A percentile compares a stretch with the other conserved stretches of the same genome.
phyloP scores from a whole-genome alignment of 2,888 invertebrate species.

The Agrochola lychnidis region DNA sequence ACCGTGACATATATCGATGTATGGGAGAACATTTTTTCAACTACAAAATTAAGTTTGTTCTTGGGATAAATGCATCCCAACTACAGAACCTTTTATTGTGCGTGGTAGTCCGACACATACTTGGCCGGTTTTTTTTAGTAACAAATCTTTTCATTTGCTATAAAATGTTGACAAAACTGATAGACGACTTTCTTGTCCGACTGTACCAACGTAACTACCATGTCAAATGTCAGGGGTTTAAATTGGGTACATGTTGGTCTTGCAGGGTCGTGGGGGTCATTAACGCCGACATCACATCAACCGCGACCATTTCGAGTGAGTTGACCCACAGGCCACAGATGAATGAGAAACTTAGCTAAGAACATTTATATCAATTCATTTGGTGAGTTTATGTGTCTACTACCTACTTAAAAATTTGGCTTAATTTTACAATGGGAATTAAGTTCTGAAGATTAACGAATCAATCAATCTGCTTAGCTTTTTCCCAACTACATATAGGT shows the following conservation, averaged over 20 bases:
- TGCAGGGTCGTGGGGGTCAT: constrained; percentile 63
- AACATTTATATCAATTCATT: constrained; percentile 26
- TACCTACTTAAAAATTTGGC: background rate
- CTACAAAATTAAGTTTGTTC: too few relatives aligned
- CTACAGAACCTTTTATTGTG: too few relatives aligned
- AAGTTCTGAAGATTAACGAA: background rate
- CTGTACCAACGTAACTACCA: constrained; percentile 44
- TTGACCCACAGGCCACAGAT: constrained; percentile 48
- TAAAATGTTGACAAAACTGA: background rate
- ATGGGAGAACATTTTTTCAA: too few relatives aligned
- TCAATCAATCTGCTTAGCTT: background rate
- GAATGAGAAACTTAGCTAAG: constrained; percentile 24
- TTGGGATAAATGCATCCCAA: too few relatives aligned
- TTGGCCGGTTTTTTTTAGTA: background rate
- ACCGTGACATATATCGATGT: too few relatives aligned
- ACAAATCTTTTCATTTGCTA: background rate
- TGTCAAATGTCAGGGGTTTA: constrained; percentile 66
- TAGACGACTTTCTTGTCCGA: background rate
- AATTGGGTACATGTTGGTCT: constrained; percentile 61
- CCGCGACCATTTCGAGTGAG: constrained; percentile 63
- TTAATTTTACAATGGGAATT: background rate
- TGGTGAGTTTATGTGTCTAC: background rate
- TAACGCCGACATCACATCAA: constrained; percentile 69
- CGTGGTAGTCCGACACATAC: too few relatives aligned
- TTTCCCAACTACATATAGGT: too few relatives aligned